Evolutionary conservation across 2,797 vertebrate species (phyloP).

Genomic region (Podarcis siculus): DNA sequence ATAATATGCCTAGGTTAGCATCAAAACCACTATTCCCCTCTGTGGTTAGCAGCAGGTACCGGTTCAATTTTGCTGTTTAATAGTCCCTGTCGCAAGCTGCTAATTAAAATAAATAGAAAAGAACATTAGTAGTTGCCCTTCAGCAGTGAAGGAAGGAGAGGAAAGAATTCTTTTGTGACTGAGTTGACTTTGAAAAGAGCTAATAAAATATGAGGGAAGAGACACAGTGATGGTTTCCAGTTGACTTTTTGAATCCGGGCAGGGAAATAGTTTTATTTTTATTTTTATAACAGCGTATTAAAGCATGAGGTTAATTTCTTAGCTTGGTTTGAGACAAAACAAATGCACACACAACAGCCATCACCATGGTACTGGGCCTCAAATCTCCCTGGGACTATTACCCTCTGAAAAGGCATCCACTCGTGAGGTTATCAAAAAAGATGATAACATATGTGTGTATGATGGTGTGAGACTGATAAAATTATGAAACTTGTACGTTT

Average conservation of each 20-base stretch:
- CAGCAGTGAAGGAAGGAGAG: slow-evolving; percentile 39
- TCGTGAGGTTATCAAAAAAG: background rate
- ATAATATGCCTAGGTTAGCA: slow-evolving; percentile 5
- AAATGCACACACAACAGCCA: background rate
- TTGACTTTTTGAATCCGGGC: slow-evolving; percentile 13
- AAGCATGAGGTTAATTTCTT: slow-evolving; percentile 46
- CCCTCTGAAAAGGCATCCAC: background rate
- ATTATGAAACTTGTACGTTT: background rate
- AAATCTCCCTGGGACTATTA: background rate
- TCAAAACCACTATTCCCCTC: slow-evolving; percentile 33
- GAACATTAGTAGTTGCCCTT: slow-evolving; percentile 63
- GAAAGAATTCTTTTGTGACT: slow-evolving; percentile 1
- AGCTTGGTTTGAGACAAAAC: slow-evolving; percentile 42
- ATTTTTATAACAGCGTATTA: slow-evolving; percentile 1
- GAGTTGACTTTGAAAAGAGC: slow-evolving; percentile 59
- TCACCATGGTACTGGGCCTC: background rate
- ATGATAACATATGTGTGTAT: too few species aligned
- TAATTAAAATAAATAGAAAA: slow-evolving; percentile 66
- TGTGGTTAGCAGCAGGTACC: slow-evolving; percentile 39
- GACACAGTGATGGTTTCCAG: slow-evolving; percentile 38
- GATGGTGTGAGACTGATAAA: background rate
- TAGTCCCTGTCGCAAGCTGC: slow-evolving; percentile 44
- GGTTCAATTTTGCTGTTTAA: slow-evolving; percentile 53
- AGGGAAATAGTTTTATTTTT: background rate
- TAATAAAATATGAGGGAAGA: slow-evolving; percentile 21